Evolutionary conservation across 1,140 invertebrate species (phyloP), one percentile per base, ranked within the genome.

Genomic region (Phymastichus coffea): DNA sequence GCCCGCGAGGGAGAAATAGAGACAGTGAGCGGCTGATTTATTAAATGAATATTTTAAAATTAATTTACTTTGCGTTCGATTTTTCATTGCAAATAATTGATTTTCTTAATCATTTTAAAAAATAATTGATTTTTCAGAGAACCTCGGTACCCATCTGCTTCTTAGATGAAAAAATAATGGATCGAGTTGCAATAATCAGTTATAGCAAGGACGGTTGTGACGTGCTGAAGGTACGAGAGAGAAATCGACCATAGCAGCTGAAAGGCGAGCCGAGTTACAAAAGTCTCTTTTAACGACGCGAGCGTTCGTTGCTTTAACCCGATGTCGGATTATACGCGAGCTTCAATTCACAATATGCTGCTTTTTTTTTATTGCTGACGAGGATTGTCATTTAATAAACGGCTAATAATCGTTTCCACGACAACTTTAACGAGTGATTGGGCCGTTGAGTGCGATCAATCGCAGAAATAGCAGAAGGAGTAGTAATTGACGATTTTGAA

Each of bases 101-200:
- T n/a, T n/a, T n/a, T n/a, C n/a, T n/a, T n/a, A n/a, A n/a, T n/a
- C n/a, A n/a, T n/a, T n/a, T n/a, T n/a, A n/a, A n/a, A n/a, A n/a
- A n/a, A n/a, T n/a, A n/a, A n/a, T n/a, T n/a, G n/a, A n/a, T n/a
- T n/a, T n/a, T n/a, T n/a, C n/a, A n/a, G n/a, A n/a, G n/a, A n/a
- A n/a, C n/a, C n/a, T n/a, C n/a, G n/a, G n/a, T n/a, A n/a, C n/a
- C n/a, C n/a, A n/a, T n/a, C n/a, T n/a, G n/a, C n/a, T n/a, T n/a
- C n/a, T n/a, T n/a, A n/a, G n/a, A n/a, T n/a, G n/a, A n/a, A n/a
- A n/a, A 25, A 26, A 46, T 25, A 47, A 56, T 54, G 52, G 19
- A 33, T 54, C 26, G 12, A 44, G 40, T 54, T 54, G 40, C 52
- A 54, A 55, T 44, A 55, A 55, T 55, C 28, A 44, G 14, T 33